Base-by-base conservation (phyloP, 64 coral and sea anemone genomes). In the Dendrophyllia cribrosa region DNA sequence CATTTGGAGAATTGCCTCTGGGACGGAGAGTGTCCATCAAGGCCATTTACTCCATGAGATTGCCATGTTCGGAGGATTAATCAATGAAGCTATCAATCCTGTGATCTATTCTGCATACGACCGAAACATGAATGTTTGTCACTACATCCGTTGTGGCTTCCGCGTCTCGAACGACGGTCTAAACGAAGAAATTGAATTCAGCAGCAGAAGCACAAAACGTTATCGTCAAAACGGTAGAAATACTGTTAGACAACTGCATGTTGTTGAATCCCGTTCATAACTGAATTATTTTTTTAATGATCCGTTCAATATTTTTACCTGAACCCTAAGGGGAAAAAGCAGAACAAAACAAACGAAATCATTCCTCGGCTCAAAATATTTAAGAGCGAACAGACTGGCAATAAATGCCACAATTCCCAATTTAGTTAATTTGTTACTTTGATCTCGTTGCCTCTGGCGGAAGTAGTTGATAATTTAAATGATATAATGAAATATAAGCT, bases 21-120 rank as follows among this genome's bases (percentile, higher is more conserved):
- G 92, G 4, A 89, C 76, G 11, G 77, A 88, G 12, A 74, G 46
- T 51, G 69, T 94, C 2, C 77, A 94, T 49, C 55, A 88, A 3
- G 26, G 67, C 7, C 60, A 78, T 2, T 25, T 51, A 16, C 17
- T 82, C 1, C 83, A 75, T 34, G 66, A 94, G 24, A 59, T 94
- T 75, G 64, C 92, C 12, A 80, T 94, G 13, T 94, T 94, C 51
- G 81, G 87, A 80, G 86, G 85, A 16, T 64, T 88, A 15, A 55
- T 86, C 62, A 94, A 94, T 34, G 92, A 94, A n/a, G 92, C 76
- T 15, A 58, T 72, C 4, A 94, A 94, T 43, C 92, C 92, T 14
- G 43, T 94, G 19, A 26, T 94, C 16, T 94, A 89, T 66, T 67
- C 60, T 21, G 46, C 13, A 24, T 84, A 67, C 23, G 80, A 84